phyloP scores from a whole-genome alignment of 2,113 vertebrate species.

The Casuarius casuarius region DNA sequence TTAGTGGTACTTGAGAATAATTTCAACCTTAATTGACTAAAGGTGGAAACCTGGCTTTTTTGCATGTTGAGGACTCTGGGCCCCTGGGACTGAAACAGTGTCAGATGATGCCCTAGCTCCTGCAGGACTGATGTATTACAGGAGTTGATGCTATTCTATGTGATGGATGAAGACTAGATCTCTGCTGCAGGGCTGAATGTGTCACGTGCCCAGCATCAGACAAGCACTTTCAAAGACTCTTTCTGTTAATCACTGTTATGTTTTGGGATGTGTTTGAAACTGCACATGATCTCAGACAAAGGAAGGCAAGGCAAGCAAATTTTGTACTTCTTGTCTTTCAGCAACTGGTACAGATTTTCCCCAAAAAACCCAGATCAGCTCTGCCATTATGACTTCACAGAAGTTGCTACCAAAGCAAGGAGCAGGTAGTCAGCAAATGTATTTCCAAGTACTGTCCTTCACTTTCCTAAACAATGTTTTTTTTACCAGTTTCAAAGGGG shows the following conservation, averaged over 20 bases:
- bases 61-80: neutral
- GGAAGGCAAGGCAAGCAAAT: conserved; percentile 17
- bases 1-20: neutral
- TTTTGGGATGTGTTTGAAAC: neutral
- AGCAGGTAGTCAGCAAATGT: conserved; percentile 22
- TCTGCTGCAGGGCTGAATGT: neutral
- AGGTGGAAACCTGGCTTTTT: neutral
- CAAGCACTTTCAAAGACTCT: neutral
- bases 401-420: neutral
- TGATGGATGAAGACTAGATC: neutral
- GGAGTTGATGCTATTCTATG: neutral
- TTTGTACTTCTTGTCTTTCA: neutral
- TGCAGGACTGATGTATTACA: neutral
- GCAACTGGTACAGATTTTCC: neutral
- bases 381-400: conserved; percentile 9
- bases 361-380: neutral
- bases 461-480: neutral
- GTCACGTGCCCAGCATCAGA: neutral
- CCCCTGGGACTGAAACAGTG: neutral
- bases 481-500: neutral
- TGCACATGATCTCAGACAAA: conserved; percentile 6
- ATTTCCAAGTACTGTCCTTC: neutral
- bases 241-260: conserved; percentile 22
- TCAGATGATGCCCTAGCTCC: neutral
- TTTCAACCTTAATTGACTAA: neutral